A percentile compares a stretch with the other conserved stretches of the same genome.
These are phyloP conservation scores for Cyphomyrus discorhynchus DNA, from an alignment of 2,113 vertebrate genomes.

Conservation along the genomic window DNA sequence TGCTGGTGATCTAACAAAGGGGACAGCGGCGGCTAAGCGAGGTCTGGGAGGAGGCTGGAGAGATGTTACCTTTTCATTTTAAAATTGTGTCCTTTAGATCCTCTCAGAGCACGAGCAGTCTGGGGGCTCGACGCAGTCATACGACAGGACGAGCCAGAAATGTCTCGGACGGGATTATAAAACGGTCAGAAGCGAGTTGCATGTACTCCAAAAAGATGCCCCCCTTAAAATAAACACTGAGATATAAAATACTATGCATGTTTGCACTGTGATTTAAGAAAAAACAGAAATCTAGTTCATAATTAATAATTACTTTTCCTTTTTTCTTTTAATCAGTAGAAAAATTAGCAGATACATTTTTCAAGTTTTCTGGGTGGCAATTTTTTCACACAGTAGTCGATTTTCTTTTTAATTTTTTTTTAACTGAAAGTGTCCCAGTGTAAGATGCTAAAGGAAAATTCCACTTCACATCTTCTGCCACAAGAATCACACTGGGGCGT, in stretches of 20 bases:
- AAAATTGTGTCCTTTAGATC: not conserved
- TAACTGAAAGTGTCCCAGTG: not conserved
- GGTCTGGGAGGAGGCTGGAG: constrained; percentile 40
- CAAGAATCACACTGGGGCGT: not conserved
- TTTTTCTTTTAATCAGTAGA: not conserved
- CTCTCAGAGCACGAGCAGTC: not conserved
- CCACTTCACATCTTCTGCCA: not conserved
- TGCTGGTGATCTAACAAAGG: constrained; percentile 43
- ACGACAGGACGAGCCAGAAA: not conserved
- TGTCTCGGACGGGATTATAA: not conserved
- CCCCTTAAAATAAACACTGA: not conserved
- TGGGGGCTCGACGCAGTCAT: not conserved
- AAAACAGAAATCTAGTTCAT: not conserved
- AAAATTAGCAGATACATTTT: not conserved
- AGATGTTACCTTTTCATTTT: constrained; percentile 40
- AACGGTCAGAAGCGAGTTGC: not conserved
- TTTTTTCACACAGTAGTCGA: not conserved
- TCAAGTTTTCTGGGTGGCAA: not conserved
- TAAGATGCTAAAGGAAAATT: not conserved
- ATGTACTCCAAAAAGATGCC: not conserved
- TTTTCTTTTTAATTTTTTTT: not conserved
- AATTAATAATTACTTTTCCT: not conserved
- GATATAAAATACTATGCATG: not conserved
- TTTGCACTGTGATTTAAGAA: not conserved
- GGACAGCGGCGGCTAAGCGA: not conserved